These are phyloP conservation scores for Oenanthe melanoleuca DNA, from an alignment of 2,113 vertebrate genomes.

Conservation along the genomic window DNA sequence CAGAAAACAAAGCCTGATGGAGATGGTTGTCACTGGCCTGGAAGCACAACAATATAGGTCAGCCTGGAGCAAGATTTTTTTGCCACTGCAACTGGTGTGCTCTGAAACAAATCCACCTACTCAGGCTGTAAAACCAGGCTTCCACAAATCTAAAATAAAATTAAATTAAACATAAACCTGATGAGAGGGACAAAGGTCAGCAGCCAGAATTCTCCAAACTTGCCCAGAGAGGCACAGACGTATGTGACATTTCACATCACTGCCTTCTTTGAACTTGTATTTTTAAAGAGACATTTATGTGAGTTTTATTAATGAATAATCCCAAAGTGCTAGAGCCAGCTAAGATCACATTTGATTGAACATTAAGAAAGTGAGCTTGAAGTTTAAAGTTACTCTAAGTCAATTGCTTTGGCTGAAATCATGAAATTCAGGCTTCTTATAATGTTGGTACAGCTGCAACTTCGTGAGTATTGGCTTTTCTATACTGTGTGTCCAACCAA, in stretches of 20 bases:
- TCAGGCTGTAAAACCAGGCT: not conserved
- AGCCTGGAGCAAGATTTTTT: not conserved
- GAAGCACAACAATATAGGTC: not conserved
- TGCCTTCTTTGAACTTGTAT: constrained; percentile 37
- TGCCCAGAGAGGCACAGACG: not conserved
- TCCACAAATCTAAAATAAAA: not conserved
- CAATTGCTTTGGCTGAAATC: constrained; percentile 18
- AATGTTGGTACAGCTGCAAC: constrained; percentile 58
- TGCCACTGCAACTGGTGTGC: not conserved
- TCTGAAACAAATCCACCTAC: not conserved
- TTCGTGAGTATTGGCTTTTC: constrained; percentile 24
- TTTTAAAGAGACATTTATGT: constrained; percentile 13
- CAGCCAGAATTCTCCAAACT: not conserved
- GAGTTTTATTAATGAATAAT: constrained; percentile 60
- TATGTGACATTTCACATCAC: not conserved
- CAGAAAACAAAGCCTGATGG: not conserved
- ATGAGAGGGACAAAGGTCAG: not conserved
- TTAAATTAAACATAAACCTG: not conserved
- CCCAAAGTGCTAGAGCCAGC: constrained; percentile 3
- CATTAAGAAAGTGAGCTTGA: constrained; percentile 8
- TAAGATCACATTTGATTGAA: not conserved
- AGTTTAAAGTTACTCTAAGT: constrained; percentile 30
- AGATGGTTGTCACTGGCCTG: not conserved
- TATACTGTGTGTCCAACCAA: not conserved
- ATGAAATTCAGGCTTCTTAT: constrained; percentile 6